Base-by-base conservation (phyloP, 2,113 vertebrate genomes). In the Lasiurus cinereus region DNA sequence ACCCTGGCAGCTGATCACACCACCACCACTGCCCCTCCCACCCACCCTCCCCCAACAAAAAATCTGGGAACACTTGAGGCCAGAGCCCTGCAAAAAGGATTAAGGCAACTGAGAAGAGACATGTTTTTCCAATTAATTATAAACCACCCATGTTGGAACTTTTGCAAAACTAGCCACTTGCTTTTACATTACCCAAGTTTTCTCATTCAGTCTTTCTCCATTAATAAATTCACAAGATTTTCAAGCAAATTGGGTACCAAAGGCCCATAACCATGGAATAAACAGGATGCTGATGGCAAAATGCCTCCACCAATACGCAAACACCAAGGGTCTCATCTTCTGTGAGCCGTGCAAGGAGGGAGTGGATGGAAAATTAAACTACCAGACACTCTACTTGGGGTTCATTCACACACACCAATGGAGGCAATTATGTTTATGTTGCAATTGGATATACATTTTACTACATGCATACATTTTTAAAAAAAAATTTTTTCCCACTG, bases 81-180 rank as follows among this genome's bases (percentile, higher is more conserved):
- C 79, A 13, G 14, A 67, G 69, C 56, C 3, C 93, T 83, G 59
- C 64, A 66, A 6, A 69, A 92, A 72, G 67, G 85, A 91, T 93
- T 62, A 92, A 76, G 77, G 36, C 43, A 70, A 54, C 85, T 6
- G 29, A 74, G 54, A 94, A 39, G 59, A 91, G 36, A 62, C 94
- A 97, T 87, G 76, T 96, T 93, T 95, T 96, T 96, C 94, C 94
- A 93, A 92, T 97, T 97, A 97, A 66, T 14, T 64, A 62, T n/a
- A 72, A 96, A 89, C 96, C 95, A 95, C 95, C 93, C 96, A 93
- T 94, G 90, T 33, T 84, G 93, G 91, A 84, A 93, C 62, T 54
- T 90, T 83, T 43, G 59, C 89, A 95, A 74, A 82, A 59, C 74
- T 33, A 48, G 76, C 69, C 3, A 1, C 83, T 93, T 11, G 29